A percentile compares a stretch with the other conserved stretches of the same genome.
phyloP scores from a whole-genome alignment of 1,140 invertebrate species.

The Riptortus pedestris region DNA sequence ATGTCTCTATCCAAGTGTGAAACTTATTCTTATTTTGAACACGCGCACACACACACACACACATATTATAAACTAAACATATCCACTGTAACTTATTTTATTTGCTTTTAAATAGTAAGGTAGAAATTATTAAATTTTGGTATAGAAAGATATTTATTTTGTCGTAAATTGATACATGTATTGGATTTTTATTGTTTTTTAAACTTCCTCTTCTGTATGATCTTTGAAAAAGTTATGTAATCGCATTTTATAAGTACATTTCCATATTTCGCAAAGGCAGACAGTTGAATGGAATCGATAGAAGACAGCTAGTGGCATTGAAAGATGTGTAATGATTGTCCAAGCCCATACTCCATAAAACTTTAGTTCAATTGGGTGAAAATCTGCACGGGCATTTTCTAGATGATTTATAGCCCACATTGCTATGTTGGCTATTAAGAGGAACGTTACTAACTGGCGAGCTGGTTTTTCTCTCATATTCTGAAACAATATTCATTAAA shows the following conservation, averaged over 20 bases:
- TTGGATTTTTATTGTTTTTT: too few species aligned
- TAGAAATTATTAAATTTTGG: too few species aligned
- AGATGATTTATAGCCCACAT: slow-evolving; percentile 92
- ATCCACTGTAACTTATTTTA: too few species aligned
- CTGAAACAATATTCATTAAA: slow-evolving; percentile 24
- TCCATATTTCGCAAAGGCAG: slow-evolving; percentile 96
- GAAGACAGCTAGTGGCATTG: slow-evolving; percentile 91
- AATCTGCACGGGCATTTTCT: slow-evolving; percentile 79
- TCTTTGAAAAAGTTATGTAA: not conserved
- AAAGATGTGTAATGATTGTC: slow-evolving; percentile 93
- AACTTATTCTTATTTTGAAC: too few species aligned
- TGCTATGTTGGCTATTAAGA: slow-evolving; percentile 79
- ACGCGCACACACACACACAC: too few species aligned
- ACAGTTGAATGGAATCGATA: slow-evolving; percentile 94
- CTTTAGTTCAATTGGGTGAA: slow-evolving; percentile 80
- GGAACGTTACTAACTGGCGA: slow-evolving; percentile 79
- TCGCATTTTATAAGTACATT: slow-evolving; percentile 79
- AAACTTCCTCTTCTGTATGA: too few species aligned
- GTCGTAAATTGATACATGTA: too few species aligned
- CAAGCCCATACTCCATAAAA: slow-evolving; percentile 91
- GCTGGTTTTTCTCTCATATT: slow-evolving; percentile 65
- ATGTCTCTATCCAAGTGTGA: too few species aligned
- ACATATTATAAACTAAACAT: too few species aligned
- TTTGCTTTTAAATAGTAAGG: too few species aligned
- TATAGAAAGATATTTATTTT: too few species aligned